These are phyloP conservation scores for Proisotoma minuta DNA, from an alignment of 2,888 invertebrate genomes.

Conservation along the genomic window DNA sequence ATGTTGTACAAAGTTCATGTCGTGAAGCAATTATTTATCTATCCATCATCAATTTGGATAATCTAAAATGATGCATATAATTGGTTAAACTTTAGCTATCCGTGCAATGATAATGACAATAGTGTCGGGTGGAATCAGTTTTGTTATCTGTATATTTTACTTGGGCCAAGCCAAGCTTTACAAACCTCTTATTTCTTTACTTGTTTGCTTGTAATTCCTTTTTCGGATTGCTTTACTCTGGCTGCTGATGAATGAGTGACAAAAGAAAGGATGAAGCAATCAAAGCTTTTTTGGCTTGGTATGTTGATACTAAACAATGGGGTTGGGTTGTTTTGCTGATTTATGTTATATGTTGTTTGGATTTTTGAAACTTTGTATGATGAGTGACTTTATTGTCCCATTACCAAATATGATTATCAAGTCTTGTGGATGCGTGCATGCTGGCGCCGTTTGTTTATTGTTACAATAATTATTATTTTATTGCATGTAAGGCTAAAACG, in stretches of 20 bases:
- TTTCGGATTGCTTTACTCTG: background rate
- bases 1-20: background rate
- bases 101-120: background rate
- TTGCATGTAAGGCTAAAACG: slow-evolving; percentile 8
- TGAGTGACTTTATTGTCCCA: background rate
- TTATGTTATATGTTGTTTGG: background rate
- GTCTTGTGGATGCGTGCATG: background rate
- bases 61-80: background rate
- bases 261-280: background rate
- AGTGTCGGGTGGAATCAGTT: background rate
- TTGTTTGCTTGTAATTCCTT: slow-evolving; percentile 3
- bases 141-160: background rate
- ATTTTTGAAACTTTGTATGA: background rate
- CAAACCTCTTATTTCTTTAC: background rate
- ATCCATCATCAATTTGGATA: background rate
- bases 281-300: background rate
- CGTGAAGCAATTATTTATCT: background rate
- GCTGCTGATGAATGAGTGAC: background rate
- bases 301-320: too few relatives aligned
- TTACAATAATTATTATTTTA: slow-evolving; percentile 10
- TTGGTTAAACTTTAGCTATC: background rate
- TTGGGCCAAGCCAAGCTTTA: background rate
- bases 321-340: background rate
- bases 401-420: too few relatives aligned
- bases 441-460: background rate